Percentiles rank a stretch among this genome's conserved stretches.
These are phyloP conservation scores for Megaustenia siamemsis DNA, from an alignment of 2,888 invertebrate genomes.

Conservation along the genomic window DNA sequence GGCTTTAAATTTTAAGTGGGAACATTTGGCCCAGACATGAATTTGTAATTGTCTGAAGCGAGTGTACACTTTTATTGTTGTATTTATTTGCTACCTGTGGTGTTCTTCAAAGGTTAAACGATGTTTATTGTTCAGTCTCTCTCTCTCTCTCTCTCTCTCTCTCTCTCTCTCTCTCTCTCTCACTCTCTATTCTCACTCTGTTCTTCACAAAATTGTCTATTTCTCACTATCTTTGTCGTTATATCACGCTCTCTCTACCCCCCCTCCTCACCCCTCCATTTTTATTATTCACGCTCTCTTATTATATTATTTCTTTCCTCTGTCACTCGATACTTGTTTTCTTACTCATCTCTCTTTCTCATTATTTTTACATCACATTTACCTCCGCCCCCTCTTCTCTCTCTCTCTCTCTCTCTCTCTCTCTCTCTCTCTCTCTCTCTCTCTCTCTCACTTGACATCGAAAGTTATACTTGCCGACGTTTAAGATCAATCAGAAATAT, in stretches of 20 bases:
- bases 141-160: slow-evolving; percentile 22
- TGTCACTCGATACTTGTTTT: not conserved
- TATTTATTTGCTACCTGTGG: too few relatives aligned
- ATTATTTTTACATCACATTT: not conserved
- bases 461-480: too few relatives aligned
- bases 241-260: not conserved
- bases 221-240: slow-evolving; percentile 22
- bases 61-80: too few relatives aligned
- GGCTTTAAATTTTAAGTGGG: too few relatives aligned
- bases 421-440: slow-evolving; percentile 18
- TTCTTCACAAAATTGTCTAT: slow-evolving; percentile 24
- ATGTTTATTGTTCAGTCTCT: too few relatives aligned
- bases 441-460: not conserved
- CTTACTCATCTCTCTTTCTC: slow-evolving; percentile 1
- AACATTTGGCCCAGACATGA: too few relatives aligned
- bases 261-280: not conserved
- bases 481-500: too few relatives aligned
- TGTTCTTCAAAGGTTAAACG: too few relatives aligned
- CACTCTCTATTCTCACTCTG: too few relatives aligned
- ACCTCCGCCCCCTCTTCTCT: not conserved
- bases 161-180: slow-evolving; percentile 20
- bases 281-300: not conserved
- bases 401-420: slow-evolving; percentile 10
- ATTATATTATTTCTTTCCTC: not conserved
- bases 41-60: too few relatives aligned